Evolutionary conservation across 2,888 invertebrate genomes (phyloP).

Genomic region (Pilophorus perplexus): DNA sequence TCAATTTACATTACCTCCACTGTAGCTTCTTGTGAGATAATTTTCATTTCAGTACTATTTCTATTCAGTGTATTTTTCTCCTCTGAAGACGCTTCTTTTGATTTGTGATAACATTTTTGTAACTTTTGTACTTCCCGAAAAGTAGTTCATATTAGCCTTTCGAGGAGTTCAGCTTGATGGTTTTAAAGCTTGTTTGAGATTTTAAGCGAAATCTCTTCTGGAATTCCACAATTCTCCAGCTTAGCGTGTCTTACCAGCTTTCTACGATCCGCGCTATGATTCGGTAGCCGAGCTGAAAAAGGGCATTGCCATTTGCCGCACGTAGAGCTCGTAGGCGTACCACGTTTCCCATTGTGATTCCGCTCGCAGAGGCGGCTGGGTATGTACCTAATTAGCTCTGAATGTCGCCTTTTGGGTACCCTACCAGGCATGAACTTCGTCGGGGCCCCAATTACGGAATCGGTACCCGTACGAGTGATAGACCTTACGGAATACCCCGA

Average conservation of each 20-base stretch:
- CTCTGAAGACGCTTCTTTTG: background rate
- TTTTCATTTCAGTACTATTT: background rate
- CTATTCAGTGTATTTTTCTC: background rate
- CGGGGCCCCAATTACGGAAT: slow-evolving; percentile 17
- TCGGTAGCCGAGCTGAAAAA: slow-evolving; percentile 17
- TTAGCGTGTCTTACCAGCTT: slow-evolving; percentile 1
- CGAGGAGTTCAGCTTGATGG: background rate
- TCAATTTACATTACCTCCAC: too few relatives aligned
- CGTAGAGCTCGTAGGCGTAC: slow-evolving; percentile 26
- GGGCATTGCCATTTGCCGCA: slow-evolving; percentile 22
- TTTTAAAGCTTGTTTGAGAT: too few relatives aligned
- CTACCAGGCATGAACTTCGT: slow-evolving; percentile 13
- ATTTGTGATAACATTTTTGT: background rate
- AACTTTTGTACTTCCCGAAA: too few relatives aligned
- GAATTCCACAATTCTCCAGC: background rate
- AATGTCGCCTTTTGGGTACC: slow-evolving; percentile 36
- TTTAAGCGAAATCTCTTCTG: too few relatives aligned
- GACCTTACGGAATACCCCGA: too few relatives aligned
- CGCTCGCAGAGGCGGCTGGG: background rate
- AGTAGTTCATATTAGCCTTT: background rate
- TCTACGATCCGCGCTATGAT: slow-evolving; percentile 23
- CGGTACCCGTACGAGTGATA: too few relatives aligned
- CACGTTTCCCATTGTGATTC: slow-evolving; percentile 36
- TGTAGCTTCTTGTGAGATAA: too few relatives aligned
- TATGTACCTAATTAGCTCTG: slow-evolving; percentile 33